Evolutionary conservation across 2,888 invertebrate genomes (phyloP).

Genomic region (Incurvaria masculella): DNA sequence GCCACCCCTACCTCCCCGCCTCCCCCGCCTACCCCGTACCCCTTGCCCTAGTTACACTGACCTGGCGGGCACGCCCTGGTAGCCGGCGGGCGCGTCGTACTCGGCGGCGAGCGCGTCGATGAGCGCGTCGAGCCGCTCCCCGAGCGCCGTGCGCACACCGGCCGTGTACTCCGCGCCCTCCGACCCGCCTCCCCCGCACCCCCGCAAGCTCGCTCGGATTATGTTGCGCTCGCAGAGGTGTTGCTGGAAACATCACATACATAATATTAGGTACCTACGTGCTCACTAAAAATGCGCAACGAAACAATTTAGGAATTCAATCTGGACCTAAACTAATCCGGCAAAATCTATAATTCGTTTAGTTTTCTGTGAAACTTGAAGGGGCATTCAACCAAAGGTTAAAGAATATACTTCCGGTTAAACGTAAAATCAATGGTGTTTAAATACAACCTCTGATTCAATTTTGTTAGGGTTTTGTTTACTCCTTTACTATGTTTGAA

Average conservation of each 20-base stretch:
- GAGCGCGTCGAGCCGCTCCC: conserved; percentile 63
- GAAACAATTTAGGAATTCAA: too few relatives aligned
- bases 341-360: background rate
- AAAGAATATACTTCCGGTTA: too few relatives aligned
- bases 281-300: too few relatives aligned
- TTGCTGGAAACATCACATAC: conserved; percentile 36
- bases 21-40: background rate
- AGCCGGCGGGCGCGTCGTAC: conserved; percentile 51
- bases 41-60: conserved; percentile 14
- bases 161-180: conserved; percentile 63
- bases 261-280: too few relatives aligned
- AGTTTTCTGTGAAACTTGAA: background rate
- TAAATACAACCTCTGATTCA: too few relatives aligned
- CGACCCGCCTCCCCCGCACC: conserved; percentile 56
- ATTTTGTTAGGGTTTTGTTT: too few relatives aligned
- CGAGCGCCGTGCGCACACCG: conserved; percentile 63
- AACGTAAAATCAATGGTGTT: too few relatives aligned
- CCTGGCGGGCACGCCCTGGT: conserved; percentile 60
- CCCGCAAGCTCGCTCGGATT: conserved; percentile 53
- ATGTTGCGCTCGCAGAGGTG: conserved; percentile 74
- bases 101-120: conserved; percentile 65
- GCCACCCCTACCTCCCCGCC: conserved; percentile 53
- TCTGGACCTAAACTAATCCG: too few relatives aligned
- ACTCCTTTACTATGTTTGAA: too few relatives aligned
- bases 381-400: too few relatives aligned